Conservation (phyloP, 1,140 invertebrate genomes). For the Agrypnia vestita region DNA sequence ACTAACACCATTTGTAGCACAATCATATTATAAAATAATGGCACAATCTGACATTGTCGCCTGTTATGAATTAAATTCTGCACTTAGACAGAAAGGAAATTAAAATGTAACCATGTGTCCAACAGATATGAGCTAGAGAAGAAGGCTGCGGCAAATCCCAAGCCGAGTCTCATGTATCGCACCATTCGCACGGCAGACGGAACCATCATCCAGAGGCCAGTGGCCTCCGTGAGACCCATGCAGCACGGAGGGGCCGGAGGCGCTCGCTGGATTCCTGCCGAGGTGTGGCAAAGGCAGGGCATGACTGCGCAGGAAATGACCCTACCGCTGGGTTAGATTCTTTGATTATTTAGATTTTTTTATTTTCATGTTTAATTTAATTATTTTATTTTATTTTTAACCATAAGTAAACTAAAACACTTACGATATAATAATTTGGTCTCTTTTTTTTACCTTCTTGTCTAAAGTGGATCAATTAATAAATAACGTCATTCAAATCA, state of each 20-base stretch:
- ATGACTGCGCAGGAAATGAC: conserved; percentile 96
- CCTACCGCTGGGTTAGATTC: conserved; percentile 81
- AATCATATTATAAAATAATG: too few relatives aligned
- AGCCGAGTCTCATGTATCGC: conserved; percentile 70
- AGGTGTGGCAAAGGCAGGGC: conserved; percentile 92
- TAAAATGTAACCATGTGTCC: too few relatives aligned
- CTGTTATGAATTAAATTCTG: too few relatives aligned
- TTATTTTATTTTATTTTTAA: too few relatives aligned
- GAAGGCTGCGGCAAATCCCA: conserved; percentile 82
- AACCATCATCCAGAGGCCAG: conserved; percentile 72
- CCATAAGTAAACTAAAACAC: neutral
- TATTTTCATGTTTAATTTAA: too few relatives aligned
- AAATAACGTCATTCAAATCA: too few relatives aligned
- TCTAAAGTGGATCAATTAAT: too few relatives aligned
- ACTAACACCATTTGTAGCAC: too few relatives aligned
- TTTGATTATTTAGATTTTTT: conserved; percentile 37
- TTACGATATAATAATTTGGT: too few relatives aligned
- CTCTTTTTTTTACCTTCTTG: too few relatives aligned
- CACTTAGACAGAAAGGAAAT: too few relatives aligned
- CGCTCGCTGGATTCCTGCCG: conserved; percentile 87
- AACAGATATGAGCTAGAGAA: conserved; percentile 91
- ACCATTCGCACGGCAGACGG: conserved; percentile 76
- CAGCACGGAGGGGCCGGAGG: conserved; percentile 68
- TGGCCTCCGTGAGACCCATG: conserved; percentile 74
- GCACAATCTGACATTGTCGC: too few relatives aligned